phyloP scores from a whole-genome alignment of 2,888 invertebrate genomes.

The Ischnura elegans region DNA sequence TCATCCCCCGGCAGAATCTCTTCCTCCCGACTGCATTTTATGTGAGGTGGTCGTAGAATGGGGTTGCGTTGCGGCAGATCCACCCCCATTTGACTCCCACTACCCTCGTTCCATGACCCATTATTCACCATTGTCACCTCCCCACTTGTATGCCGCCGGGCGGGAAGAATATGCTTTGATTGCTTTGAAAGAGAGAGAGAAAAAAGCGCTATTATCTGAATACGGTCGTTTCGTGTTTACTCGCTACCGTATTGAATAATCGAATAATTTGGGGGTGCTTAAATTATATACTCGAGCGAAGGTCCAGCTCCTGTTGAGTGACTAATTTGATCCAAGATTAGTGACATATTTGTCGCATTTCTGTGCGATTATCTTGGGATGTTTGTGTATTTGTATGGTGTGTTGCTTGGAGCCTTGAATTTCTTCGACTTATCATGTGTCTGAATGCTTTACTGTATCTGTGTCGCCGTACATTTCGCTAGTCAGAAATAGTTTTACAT shows the following conservation, averaged over 20 bases:
- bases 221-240: not conserved
- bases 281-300: not conserved
- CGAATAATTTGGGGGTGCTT: not conserved
- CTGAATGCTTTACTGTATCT: too few relatives aligned
- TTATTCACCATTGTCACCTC: not conserved
- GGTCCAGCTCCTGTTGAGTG: not conserved
- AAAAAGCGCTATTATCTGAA: not conserved
- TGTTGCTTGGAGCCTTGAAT: too few relatives aligned
- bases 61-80: too few relatives aligned
- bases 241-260: not conserved
- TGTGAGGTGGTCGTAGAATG: not conserved
- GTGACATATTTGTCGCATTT: too few relatives aligned
- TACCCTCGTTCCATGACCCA: not conserved
- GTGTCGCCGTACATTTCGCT: too few relatives aligned
- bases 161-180: conserved; percentile 1
- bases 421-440: too few relatives aligned
- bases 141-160: too few relatives aligned
- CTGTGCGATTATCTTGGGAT: too few relatives aligned
- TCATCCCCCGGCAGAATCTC: not conserved
- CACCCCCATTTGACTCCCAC: not conserved
- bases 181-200: not conserved
- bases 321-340: too few relatives aligned
- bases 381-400: too few relatives aligned
- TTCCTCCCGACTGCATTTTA: too few relatives aligned
- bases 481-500: too few relatives aligned